A percentile compares a stretch with the other conserved stretches of the same genome.
Evolutionary conservation across 2,888 invertebrate species (phyloP).

Genomic region (Melinopterus prodromus): DNA sequence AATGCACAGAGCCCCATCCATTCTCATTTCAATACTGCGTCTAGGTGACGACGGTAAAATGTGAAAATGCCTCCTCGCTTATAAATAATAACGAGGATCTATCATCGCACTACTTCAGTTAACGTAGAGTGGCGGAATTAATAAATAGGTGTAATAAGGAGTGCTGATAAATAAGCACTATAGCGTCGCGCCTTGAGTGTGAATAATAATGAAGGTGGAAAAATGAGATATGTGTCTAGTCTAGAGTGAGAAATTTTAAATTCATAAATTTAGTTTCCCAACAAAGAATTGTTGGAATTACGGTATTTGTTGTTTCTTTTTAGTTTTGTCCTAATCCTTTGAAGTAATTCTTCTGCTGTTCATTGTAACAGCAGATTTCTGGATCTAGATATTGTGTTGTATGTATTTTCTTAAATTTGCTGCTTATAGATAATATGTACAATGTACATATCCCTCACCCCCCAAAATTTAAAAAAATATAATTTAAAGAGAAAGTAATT

Average conservation of each 20-base stretch:
- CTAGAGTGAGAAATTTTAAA: not conserved
- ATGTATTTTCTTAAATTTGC: too few species aligned
- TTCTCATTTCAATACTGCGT: constrained; percentile 4
- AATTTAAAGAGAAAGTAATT: too few species aligned
- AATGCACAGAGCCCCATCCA: not conserved
- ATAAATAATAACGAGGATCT: not conserved
- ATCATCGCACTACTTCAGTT: not conserved
- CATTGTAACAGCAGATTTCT: too few species aligned
- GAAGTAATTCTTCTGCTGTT: too few species aligned
- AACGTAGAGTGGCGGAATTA: not conserved
- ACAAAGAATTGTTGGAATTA: not conserved
- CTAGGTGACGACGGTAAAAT: not conserved
- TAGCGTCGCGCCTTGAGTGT: not conserved
- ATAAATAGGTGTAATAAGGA: not conserved
- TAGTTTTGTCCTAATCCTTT: too few species aligned
- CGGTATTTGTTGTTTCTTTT: too few species aligned
- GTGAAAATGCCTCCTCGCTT: not conserved
- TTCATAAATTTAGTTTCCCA: not conserved
- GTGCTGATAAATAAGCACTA: not conserved
- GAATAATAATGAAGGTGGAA: not conserved
- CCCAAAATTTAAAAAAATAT: too few species aligned
- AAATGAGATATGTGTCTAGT: not conserved
- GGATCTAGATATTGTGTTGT: too few species aligned
- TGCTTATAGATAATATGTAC: too few species aligned
- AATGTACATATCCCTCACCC: too few species aligned